Evolutionary conservation across 2,797 vertebrate genomes (phyloP).

Genomic region (Spizella passerina): DNA sequence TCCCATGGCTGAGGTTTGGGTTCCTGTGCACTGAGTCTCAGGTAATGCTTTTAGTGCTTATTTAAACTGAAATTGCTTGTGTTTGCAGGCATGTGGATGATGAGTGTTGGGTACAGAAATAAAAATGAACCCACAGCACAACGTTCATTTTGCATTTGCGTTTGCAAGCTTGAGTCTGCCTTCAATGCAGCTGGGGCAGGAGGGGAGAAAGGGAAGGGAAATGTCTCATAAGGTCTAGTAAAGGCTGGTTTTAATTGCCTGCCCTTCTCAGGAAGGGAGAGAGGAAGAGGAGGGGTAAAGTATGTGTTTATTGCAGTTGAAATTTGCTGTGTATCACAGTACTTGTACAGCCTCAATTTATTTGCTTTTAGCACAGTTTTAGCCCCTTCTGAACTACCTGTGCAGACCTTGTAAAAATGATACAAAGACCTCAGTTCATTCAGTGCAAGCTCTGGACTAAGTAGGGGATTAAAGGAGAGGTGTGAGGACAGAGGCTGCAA

Average conservation of each 20-base stretch:
- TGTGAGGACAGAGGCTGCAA: neutral
- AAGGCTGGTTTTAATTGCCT: neutral
- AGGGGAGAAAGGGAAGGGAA: neutral
- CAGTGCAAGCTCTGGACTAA: neutral
- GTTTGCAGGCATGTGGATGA: neutral
- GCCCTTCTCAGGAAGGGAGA: neutral
- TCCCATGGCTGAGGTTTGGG: neutral
- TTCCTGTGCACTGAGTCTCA: neutral
- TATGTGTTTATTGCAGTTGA: neutral
- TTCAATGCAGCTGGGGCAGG: neutral
- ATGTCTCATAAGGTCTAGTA: neutral
- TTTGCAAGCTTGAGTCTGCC: neutral
- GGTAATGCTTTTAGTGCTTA: neutral
- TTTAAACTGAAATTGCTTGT: neutral
- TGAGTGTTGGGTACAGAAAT: neutral
- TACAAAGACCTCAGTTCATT: neutral
- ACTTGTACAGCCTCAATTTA: neutral
- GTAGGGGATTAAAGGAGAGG: neutral
- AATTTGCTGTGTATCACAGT: neutral
- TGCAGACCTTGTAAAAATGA: neutral
- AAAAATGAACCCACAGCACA: neutral
- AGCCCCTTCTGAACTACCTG: neutral
- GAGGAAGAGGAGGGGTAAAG: neutral
- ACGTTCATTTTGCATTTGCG: neutral
- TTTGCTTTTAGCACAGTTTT: neutral